These are phyloP conservation scores for Meta bourneti DNA, from an alignment of 2,888 invertebrate genomes.

Conservation along the genomic window DNA sequence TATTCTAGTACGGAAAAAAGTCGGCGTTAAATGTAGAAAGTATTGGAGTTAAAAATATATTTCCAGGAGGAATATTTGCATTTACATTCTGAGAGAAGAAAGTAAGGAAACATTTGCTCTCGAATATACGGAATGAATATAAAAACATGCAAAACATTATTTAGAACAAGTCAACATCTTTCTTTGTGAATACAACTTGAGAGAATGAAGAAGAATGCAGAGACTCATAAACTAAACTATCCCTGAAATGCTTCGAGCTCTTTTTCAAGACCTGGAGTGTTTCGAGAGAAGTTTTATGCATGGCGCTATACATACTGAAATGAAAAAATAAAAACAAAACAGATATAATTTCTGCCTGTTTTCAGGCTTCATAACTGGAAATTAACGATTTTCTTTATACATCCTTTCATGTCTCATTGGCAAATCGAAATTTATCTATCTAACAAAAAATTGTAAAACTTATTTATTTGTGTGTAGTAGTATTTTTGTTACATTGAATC, in stretches of 20 bases:
- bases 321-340: too few species aligned
- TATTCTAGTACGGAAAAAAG: not conserved
- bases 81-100: not conserved
- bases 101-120: not conserved
- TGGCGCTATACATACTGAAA: too few species aligned
- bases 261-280: not conserved
- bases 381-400: too few species aligned
- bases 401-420: too few species aligned
- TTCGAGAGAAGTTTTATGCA: too few species aligned
- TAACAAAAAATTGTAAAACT: too few species aligned
- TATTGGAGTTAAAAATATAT: constrained; percentile 1
- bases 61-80: not conserved
- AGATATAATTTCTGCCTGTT: too few species aligned
- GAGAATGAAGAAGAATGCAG: not conserved
- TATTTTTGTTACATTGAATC: too few species aligned
- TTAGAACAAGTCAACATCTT: not conserved
- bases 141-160: constrained; percentile 1
- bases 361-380: too few species aligned
- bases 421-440: too few species aligned
- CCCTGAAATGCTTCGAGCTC: not conserved
- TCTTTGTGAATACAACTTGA: not conserved
- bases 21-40: not conserved
- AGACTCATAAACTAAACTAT: not conserved
- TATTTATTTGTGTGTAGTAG: too few species aligned
- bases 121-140: not conserved